Evolutionary conservation across 1,140 invertebrate species (phyloP).

Genomic region (Manduca sexta): DNA sequence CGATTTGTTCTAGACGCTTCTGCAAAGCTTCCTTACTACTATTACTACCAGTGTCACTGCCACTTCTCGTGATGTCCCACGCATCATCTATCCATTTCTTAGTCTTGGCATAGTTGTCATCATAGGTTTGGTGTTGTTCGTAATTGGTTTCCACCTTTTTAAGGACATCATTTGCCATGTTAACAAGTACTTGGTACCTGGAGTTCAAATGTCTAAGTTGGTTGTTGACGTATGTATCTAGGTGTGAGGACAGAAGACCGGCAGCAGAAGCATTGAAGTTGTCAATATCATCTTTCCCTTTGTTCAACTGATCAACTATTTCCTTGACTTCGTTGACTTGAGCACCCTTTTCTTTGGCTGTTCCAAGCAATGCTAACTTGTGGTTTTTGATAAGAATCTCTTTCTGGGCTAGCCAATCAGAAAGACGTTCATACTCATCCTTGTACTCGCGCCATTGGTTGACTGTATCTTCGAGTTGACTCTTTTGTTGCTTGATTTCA

Average conservation of each 20-base stretch:
- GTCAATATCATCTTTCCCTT: slow-evolving; percentile 89
- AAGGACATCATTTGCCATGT: slow-evolving; percentile 92
- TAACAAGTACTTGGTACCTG: slow-evolving; percentile 91
- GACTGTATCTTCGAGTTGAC: slow-evolving; percentile 86
- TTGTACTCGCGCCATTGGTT: slow-evolving; percentile 92
- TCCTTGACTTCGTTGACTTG: slow-evolving; percentile 87
- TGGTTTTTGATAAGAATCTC: slow-evolving; percentile 94
- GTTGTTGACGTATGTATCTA: slow-evolving; percentile 93
- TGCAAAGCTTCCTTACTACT: slow-evolving; percentile 90
- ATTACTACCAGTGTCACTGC: slow-evolving; percentile 84
- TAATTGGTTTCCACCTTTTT: slow-evolving; percentile 94
- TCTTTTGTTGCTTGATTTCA: slow-evolving; percentile 90
- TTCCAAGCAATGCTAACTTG: slow-evolving; percentile 87
- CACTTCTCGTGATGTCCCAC: slow-evolving; percentile 86
- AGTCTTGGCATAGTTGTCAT: slow-evolving; percentile 85
- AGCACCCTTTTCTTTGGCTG: slow-evolving; percentile 87
- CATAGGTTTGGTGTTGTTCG: slow-evolving; percentile 90
- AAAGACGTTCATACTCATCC: slow-evolving; percentile 92
- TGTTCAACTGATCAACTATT: slow-evolving; percentile 82
- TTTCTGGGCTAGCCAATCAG: slow-evolving; percentile 95
- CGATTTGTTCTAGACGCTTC: slow-evolving; percentile 84
- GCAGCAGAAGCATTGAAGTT: slow-evolving; percentile 87
- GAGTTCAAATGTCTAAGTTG: slow-evolving; percentile 93
- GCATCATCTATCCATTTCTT: slow-evolving; percentile 92
- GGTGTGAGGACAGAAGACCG: slow-evolving; percentile 84